Evolutionary conservation across 2,888 invertebrate species (phyloP).

Genomic region (Nomada fucata): DNA sequence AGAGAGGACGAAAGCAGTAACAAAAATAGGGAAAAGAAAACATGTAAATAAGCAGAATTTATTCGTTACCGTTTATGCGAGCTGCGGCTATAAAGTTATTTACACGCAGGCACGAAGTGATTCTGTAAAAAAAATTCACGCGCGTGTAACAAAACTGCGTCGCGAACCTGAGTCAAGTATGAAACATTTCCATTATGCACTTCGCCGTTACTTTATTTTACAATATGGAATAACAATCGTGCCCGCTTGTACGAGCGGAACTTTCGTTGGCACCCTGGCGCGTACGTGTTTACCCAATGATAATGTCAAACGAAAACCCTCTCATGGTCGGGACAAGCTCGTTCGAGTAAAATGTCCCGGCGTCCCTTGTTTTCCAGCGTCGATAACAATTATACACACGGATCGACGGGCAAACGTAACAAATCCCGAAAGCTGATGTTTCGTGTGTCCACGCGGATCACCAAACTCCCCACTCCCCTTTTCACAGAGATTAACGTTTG

Average conservation of each 20-base stretch:
- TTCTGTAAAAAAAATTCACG: too few relatives aligned
- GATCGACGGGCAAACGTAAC: slow-evolving; percentile 31
- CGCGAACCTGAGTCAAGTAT: too few relatives aligned
- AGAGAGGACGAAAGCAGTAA: background rate
- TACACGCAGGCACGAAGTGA: too few relatives aligned
- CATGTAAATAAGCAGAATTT: slow-evolving; percentile 7
- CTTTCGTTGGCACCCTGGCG: too few relatives aligned
- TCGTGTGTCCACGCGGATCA: background rate
- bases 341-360: slow-evolving; percentile 3
- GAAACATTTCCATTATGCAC: too few relatives aligned
- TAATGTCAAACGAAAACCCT: slow-evolving; percentile 21
- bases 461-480: background rate
- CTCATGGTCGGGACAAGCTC: slow-evolving; percentile 5
- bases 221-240: too few relatives aligned
- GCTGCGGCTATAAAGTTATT: too few relatives aligned
- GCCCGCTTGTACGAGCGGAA: too few relatives aligned
- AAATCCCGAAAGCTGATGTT: slow-evolving; percentile 39
- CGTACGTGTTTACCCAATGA: slow-evolving; percentile 14
- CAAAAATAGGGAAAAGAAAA: background rate
- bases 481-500: slow-evolving; percentile 48
- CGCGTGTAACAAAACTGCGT: too few relatives aligned
- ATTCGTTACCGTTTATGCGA: slow-evolving; percentile 10
- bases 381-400: slow-evolving; percentile 38
- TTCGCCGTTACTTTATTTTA: too few relatives aligned
- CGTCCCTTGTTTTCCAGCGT: slow-evolving; percentile 8